Evolutionary conservation across 2,797 vertebrate genomes (phyloP), one percentile per base, ranked within the genome.

Genomic region (Monodelphis domestica): DNA sequence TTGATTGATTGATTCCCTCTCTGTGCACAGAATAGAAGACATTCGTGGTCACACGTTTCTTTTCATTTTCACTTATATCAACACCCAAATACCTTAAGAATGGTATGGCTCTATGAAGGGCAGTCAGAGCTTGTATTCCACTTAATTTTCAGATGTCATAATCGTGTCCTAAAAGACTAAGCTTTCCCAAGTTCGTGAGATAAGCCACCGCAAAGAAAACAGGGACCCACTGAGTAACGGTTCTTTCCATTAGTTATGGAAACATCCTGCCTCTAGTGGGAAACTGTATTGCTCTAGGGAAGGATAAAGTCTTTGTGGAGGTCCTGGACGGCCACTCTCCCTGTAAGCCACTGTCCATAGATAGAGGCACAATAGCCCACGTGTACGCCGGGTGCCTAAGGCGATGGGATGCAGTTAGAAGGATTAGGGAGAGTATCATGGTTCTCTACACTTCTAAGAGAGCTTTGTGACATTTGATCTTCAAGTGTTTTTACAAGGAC

Each of bases 311-410:
- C 26, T 87, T 33, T 53, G 12, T 1, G 30, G 50, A 7, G 10
- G 0, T 33, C 52, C 45, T 89, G 78, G 53, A 54, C 6, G 3
- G 1, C 51, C 59, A 0, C 5, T 2, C 4, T 15, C 38, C 15
- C 21, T 45, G 57, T 4, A 6, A 28, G 33, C 12, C 38, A 5
- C 2, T 12, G 17, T 21, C n/a, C 15, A 33, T 3, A 0, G 7
- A 54, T 3, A 24, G 0, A 2, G 10, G 3, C 26, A 70, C n/a
- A 17, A 38, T 0, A 21, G 1, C 0, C 38, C 0, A 1, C 0
- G 1, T 2, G 0, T 0, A 0, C 2, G 0, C 28, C 21, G 26
- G 6, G 2, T 0, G 0, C 7, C 33, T 50, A 3, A 21, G 1
- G 21, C 53, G 0, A 33, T 5, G n/a, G 70, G 45, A 30, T 54